Evolutionary conservation across 2,113 vertebrate species (phyloP).

Genomic region (Sinocyclocheilus anshuiensis): DNA sequence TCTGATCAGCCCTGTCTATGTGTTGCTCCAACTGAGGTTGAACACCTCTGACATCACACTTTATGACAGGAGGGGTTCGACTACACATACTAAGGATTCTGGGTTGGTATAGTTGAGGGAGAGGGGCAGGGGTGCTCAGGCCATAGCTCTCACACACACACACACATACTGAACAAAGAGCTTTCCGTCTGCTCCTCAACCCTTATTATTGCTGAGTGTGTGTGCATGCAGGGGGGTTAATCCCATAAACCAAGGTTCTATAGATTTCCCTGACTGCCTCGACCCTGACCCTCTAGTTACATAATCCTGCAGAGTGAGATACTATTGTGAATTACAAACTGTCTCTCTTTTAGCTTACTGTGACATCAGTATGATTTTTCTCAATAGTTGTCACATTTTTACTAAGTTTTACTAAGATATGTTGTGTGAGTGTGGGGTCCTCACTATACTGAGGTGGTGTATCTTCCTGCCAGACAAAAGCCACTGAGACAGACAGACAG

Average conservation of each 20-base stretch:
- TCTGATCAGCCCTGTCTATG: not conserved
- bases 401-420: not conserved
- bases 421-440: not conserved
- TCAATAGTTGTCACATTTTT: not conserved
- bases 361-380: not conserved
- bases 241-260: constrained; percentile 44
- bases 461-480: constrained; percentile 55
- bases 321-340: not conserved
- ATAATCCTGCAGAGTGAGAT: not conserved
- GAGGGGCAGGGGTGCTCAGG: not conserved
- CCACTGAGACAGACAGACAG: constrained; percentile 36
- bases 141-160: constrained; percentile 11
- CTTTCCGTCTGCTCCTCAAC: constrained; percentile 44
- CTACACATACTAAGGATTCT: not conserved
- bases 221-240: constrained; percentile 11
- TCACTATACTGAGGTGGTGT: constrained; percentile 5
- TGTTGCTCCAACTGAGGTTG: not conserved
- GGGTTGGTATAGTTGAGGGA: not conserved
- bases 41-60: constrained; percentile 3
- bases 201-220: constrained; percentile 46
- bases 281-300: constrained; percentile 40
- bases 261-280: constrained; percentile 7
- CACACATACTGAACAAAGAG: constrained; percentile 50
- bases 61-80: constrained; percentile 20
- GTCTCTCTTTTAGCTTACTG: not conserved